These are phyloP conservation scores for Silurus lanzhouensis DNA, from an alignment of 2,797 vertebrate genomes.

Conservation along the genomic window DNA sequence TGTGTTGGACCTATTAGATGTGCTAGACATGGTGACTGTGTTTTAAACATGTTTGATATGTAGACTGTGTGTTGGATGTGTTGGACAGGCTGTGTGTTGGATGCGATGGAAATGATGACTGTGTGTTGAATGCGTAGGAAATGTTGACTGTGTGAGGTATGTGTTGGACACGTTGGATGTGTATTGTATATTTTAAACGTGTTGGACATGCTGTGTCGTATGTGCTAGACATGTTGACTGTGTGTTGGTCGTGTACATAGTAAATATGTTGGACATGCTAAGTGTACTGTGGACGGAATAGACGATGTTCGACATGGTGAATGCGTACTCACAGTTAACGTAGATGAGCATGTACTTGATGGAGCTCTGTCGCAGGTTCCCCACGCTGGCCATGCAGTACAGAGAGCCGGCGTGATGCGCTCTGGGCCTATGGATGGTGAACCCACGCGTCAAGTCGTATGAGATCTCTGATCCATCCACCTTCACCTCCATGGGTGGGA, in stretches of 20 bases:
- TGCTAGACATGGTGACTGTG: too few relatives aligned
- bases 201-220: not conserved
- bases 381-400: slow-evolving; percentile 77
- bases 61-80: not conserved
- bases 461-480: slow-evolving; percentile 79
- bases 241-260: too few relatives aligned
- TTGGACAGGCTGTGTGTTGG: too few relatives aligned
- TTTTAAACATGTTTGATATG: too few relatives aligned
- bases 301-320: too few relatives aligned
- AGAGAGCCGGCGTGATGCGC: slow-evolving; percentile 76
- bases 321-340: slow-evolving; percentile 75
- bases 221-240: too few relatives aligned
- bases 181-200: not conserved
- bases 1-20: too few relatives aligned
- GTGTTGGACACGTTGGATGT: not conserved
- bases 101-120: too few relatives aligned
- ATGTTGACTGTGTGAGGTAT: too few relatives aligned
- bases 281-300: not conserved
- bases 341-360: slow-evolving; percentile 84
- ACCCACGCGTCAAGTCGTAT: slow-evolving; percentile 75
- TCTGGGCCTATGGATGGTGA: slow-evolving; percentile 76
- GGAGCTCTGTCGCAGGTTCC: slow-evolving; percentile 78
- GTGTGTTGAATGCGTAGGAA: too few relatives aligned
- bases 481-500: slow-evolving; percentile 72
- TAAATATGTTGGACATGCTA: not conserved